These are phyloP conservation scores for Lepidotrigona ventralis DNA, from an alignment of 1,140 invertebrate genomes.

Conservation along the genomic window DNA sequence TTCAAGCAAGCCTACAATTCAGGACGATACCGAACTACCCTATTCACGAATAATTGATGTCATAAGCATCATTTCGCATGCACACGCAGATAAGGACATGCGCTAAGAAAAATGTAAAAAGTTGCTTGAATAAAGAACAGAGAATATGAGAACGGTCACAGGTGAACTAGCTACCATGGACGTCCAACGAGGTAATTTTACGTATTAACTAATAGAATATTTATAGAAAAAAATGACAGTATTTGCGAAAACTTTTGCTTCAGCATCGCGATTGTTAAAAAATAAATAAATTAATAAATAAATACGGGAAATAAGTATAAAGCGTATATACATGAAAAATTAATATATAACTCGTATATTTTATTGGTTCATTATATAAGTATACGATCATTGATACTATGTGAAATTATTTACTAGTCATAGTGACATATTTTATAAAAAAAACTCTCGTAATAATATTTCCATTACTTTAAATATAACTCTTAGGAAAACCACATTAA, in stretches of 20 bases:
- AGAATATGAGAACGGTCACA: neutral
- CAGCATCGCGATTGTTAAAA: neutral
- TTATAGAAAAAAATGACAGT: neutral
- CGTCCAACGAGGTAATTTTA: conserved; percentile 17
- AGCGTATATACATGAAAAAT: neutral
- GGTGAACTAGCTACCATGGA: neutral
- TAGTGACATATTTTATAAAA: too few relatives aligned
- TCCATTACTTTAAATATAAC: too few relatives aligned
- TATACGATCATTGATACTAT: too few relatives aligned
- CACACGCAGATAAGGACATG: conserved; percentile 3
- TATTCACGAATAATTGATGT: conserved; percentile 5
- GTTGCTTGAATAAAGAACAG: neutral
- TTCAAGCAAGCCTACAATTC: neutral
- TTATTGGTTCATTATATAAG: too few relatives aligned
- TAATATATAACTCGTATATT: too few relatives aligned
- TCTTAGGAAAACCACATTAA: too few relatives aligned
- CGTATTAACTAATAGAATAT: neutral
- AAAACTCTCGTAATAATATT: too few relatives aligned
- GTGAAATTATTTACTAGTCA: too few relatives aligned
- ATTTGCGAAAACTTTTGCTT: neutral
- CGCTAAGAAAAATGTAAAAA: neutral
- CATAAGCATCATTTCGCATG: too few relatives aligned
- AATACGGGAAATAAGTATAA: neutral
- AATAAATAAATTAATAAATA: neutral
- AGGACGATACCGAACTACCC: neutral